Base-by-base conservation (phyloP, 2,888 invertebrate species). In the Lithosia quadra region DNA sequence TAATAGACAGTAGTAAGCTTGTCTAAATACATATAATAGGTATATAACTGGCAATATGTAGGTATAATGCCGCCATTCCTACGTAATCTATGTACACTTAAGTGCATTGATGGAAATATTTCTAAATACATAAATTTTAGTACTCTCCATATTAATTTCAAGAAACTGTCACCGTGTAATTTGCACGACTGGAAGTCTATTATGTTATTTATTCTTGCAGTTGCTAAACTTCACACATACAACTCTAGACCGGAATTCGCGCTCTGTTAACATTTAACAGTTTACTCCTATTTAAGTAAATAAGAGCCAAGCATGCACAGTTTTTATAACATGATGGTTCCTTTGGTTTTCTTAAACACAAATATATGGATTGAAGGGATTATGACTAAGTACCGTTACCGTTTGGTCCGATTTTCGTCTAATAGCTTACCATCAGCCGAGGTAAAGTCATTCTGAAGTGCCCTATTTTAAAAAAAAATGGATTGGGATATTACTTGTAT, bases 161-260 rank as follows among this genome's bases (percentile, higher is more conserved):
- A 43, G 7, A 18, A 43, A 3, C 18, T 3, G 43, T 43, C 18
- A 18, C 18, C 43, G 43, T 7, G 1, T 49, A 18, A 49, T 33
- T 55, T 53, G 21, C 4, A 21, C 21, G n/a, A 53, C 34, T 21
- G 22, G 0, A 55, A 4, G 15, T 13, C 36, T 39, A 36, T 28
- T 49, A 11, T 58, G 22, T 53, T 2, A 60, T 39, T 55, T 61
- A 22, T 18, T 62, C 73, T 63, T 60, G 36, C 55, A 68, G 76
- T 81, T 71, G 69, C 67, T 67, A 58, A 72, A 58, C 69, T 72
- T 72, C 57, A 63, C 79, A 73, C 63, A 63, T 63, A 74, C 70
- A 86, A 79, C 80, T 80, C 63, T 76, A 72, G 80, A 81, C 81
- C 81, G 84, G 80, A 84, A 83, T 86, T 83, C 77, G 76, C 84